Conservation (phyloP, 1,140 invertebrate genomes). For the Anastrepha ludens region DNA sequence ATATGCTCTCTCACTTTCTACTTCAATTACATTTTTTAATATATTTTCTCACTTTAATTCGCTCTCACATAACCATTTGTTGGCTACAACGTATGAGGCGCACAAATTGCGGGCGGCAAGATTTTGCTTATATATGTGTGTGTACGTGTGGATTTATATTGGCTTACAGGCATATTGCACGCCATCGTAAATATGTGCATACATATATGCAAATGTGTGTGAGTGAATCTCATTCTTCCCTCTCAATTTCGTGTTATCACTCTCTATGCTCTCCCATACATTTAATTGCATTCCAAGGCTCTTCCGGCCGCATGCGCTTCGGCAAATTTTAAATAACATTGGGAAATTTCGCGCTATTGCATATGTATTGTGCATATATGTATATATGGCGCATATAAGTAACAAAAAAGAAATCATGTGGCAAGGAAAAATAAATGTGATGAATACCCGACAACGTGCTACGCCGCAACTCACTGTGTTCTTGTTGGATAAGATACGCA, state of each 20-base stretch:
- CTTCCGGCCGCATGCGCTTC: constrained; percentile 41
- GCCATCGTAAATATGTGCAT: too few species aligned
- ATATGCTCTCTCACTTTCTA: neutral
- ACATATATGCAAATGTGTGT: too few species aligned
- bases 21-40: neutral
- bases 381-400: too few species aligned
- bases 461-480: neutral
- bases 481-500: neutral
- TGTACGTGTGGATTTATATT: too few species aligned
- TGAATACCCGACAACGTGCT: neutral
- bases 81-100: too few species aligned
- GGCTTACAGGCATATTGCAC: too few species aligned
- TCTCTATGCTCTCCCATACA: neutral
- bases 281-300: constrained; percentile 40
- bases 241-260: neutral
- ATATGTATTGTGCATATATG: neutral
- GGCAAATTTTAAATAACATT: neutral
- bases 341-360: constrained; percentile 28
- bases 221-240: neutral
- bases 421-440: neutral
- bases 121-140: too few species aligned
- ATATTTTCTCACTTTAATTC: too few species aligned
- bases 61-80: too few species aligned
- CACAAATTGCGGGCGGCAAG: too few species aligned
- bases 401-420: too few species aligned